Conservation (phyloP, 2,113 vertebrate species). For the Holacanthus passer region DNA sequence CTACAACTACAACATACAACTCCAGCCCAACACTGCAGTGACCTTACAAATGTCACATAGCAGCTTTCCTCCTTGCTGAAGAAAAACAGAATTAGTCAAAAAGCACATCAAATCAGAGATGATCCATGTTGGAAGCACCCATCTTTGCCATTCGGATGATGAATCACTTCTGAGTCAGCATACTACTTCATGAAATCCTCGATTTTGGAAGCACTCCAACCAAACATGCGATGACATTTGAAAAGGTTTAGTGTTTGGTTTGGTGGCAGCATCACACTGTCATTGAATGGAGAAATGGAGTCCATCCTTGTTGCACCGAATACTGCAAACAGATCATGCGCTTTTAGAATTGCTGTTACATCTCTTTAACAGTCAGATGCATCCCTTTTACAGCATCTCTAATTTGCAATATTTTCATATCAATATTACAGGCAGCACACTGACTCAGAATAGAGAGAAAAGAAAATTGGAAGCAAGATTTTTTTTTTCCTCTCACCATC, state of each 20-base stretch:
- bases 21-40: conserved; percentile 10
- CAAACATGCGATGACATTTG: neutral
- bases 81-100: conserved; percentile 53
- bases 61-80: conserved; percentile 33
- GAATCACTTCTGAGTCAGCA: conserved; percentile 72
- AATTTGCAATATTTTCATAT: neutral
- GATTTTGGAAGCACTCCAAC: conserved; percentile 21
- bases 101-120: conserved; percentile 61
- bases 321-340: neutral
- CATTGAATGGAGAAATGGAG: neutral
- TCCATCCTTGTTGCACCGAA: neutral
- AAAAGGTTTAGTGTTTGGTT: conserved; percentile 13
- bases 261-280: neutral
- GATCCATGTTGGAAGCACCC: conserved; percentile 30
- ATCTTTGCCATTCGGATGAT: conserved; percentile 52
- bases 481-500: conserved; percentile 47
- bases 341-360: neutral
- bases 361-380: neutral
- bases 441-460: conserved; percentile 68
- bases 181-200: conserved; percentile 9
- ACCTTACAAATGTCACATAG: conserved; percentile 39
- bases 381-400: neutral
- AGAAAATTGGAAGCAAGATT: conserved; percentile 29
- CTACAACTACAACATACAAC: conserved; percentile 1
- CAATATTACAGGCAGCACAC: conserved; percentile 45